Base-by-base conservation (phyloP, 2,888 invertebrate species). In the Agrochola macilenta region DNA sequence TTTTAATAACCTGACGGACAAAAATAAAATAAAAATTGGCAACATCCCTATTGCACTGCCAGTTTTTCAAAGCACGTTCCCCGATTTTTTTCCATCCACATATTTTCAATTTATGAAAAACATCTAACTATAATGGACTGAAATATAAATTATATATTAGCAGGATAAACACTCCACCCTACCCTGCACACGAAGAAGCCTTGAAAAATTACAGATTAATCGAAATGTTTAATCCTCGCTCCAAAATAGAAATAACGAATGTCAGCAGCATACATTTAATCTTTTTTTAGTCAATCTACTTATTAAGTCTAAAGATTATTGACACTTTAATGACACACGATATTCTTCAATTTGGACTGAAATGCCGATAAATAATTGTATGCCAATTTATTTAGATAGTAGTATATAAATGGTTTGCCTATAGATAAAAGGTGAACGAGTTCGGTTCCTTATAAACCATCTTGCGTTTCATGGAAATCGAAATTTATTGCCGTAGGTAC, bases 351-450 rank as follows among this genome's bases (percentile, higher is more conserved):
- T 70, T 77, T 66, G 82, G 57, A 39, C 30, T 68, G 85, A 63
- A 68, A 82, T 73, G 69, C 39, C 64, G 46, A 74, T 77, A 73
- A 83, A 78, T 83, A 77, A 85, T 60, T 71, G 66, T 60, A 74
- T 78, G 73, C 57, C 69, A 84, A 81, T 82, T 70, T 82, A 75
- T 85, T 72, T 68, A 66, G 69, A 70, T 69, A 69, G 68, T 58
- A 71, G 66, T 76, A 52, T 69, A 79, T 81, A 70, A 76, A 85
- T 76, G 75, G 64, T 69, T 84, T 72, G 39, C n/a, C 20, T 84
- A 64, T 73, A 85, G 78, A 84, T 76, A 76, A 83, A 83, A 86
- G 78, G 79, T 86, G 66, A 80, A 86, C 82, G 60, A 63, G 76
- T 75, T 80, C 49, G 46, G 74, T 71, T 72, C 46, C 30, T 61